These are phyloP conservation scores for Chionomys nivalis DNA, from an alignment of 2,113 vertebrate genomes.

Conservation along the genomic window DNA sequence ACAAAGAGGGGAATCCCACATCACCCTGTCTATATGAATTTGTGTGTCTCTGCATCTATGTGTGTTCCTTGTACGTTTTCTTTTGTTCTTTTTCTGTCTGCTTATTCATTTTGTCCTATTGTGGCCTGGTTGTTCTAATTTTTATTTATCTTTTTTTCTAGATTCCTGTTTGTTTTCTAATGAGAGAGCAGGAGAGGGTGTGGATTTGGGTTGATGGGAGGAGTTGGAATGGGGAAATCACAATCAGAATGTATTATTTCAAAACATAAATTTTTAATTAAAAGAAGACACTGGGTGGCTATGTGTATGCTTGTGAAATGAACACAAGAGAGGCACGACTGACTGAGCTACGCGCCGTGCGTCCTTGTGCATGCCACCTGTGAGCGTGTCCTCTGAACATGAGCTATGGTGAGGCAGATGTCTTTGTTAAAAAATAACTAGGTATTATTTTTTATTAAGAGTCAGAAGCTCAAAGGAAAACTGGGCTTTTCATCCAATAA, in stretches of 20 bases:
- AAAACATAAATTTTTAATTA: neutral
- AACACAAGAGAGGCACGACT: accelerated
- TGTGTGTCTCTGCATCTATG: neutral
- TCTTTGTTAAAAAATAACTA: constrained; percentile 52
- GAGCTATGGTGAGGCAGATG: neutral
- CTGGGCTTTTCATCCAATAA: neutral
- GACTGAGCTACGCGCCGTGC: accelerated
- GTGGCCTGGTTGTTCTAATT: neutral
- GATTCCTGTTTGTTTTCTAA: neutral
- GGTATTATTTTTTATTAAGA: constrained; percentile 56
- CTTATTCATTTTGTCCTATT: neutral
- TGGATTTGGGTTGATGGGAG: neutral
- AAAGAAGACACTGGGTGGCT: neutral
- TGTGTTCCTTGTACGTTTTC: neutral
- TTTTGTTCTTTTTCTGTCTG: neutral
- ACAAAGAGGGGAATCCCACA: no score
- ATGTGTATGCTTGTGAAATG: neutral
- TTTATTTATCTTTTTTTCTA: neutral
- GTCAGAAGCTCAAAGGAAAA: constrained; percentile 18
- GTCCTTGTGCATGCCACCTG: no score
- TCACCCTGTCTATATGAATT: neutral
- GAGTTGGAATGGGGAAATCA: no score
- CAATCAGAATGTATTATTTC: neutral
- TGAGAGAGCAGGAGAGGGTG: neutral
- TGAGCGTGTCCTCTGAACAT: neutral